Evolutionary conservation across 2,797 vertebrate species (phyloP), one percentile per base, ranked within the genome.

Genomic region (Furcifer pardalis): DNA sequence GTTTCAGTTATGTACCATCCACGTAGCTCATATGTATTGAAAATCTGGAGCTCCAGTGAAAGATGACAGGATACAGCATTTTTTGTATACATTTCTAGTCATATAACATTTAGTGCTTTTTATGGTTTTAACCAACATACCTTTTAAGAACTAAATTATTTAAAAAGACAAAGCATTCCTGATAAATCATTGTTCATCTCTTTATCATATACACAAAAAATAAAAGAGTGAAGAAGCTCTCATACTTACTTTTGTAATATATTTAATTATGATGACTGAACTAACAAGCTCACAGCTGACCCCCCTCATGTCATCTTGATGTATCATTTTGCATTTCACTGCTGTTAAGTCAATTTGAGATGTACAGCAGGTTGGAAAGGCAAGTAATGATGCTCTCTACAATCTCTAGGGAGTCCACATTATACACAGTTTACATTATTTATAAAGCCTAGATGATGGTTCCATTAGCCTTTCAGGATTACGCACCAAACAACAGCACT

Each of bases 281-380:
- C 96, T 95, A 96, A 96, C 91, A 93, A 95, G 96, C 95, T 96
- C 95, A 96, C 96, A 95, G 95, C 95, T 96, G 96, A 95, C 96
- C 97, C 59, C 63, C 73, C 97, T 96, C 92, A 90, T 95, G 94
- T 96, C 95, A 97, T 97, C 97, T 96, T 97, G 96, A 97, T 97
- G 97, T 97, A 99, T 98, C 98, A 98, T 97, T 99, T 98, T 98
- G 98, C 97, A 97, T 97, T 98, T 97, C 97, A 97, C 97, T 97
- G 97, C 97, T 97, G 97, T 98, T n/a, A 99, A 99, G 99, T 99
- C 98, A 99, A 99, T 99, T 99, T 98, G 98, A 97, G 97, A 97
- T 97, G 95, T 96, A 95, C 93, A 96, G 97, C 96, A 97, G 97
- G 97, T 98, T 97, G 97, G 97, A 97, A 96, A 99, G 97, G 96